Conservation (phyloP, 2,113 vertebrate species). For the Stigmatopora nigra region DNA sequence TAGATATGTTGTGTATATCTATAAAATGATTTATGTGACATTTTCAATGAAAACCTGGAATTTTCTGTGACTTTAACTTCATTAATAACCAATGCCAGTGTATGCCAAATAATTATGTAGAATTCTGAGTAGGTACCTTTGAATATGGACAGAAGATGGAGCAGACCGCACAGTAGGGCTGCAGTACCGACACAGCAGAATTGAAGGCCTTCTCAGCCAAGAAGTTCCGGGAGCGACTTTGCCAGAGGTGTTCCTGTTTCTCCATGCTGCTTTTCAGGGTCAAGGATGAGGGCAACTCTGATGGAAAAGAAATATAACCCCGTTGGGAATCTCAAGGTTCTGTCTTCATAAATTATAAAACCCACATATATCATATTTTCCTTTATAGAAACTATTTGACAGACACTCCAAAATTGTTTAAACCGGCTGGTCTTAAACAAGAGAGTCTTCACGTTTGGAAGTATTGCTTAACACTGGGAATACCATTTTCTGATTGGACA, state of each 20-base stretch:
- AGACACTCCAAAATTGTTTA: slow-evolving; percentile 7
- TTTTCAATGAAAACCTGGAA: background rate
- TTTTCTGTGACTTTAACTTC: background rate
- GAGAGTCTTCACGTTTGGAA: slow-evolving; percentile 16
- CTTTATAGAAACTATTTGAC: slow-evolving; percentile 20
- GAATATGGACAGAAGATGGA: slow-evolving; percentile 84
- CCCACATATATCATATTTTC: background rate
- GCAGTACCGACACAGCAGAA: slow-evolving; percentile 73
- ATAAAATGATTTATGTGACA: too few species aligned
- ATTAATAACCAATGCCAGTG: background rate
- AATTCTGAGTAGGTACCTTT: slow-evolving; percentile 51
- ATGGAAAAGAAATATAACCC: background rate
- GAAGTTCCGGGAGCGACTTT: slow-evolving; percentile 78
- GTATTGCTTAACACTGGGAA: slow-evolving; percentile 16
- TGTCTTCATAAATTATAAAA: background rate
- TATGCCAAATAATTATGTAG: background rate
- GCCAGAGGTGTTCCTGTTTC: slow-evolving; percentile 82
- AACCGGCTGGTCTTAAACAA: slow-evolving; percentile 8
- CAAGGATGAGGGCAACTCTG: slow-evolving; percentile 72
- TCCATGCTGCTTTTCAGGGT: slow-evolving; percentile 74
- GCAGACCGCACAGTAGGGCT: slow-evolving; percentile 89
- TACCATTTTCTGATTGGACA: slow-evolving; percentile 37
- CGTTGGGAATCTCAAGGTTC: background rate
- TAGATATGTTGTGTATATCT: too few species aligned
- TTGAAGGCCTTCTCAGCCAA: slow-evolving; percentile 87